Percentiles rank a stretch among this genome's conserved stretches.
Evolutionary conservation across 2,888 invertebrate species (phyloP).

Genomic region (Zaprionus lineosus): DNA sequence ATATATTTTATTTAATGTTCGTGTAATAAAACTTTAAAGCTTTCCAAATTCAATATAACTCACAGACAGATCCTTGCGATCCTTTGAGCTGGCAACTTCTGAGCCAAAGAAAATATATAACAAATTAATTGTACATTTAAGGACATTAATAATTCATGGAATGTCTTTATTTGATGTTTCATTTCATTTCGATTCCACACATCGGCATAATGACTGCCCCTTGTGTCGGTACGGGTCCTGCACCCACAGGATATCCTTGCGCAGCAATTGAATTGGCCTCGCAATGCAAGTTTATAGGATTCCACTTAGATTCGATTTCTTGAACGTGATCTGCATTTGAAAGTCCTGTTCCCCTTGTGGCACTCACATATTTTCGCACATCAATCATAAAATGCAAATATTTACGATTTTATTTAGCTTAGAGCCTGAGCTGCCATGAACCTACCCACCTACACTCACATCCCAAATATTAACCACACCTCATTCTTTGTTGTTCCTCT

Average conservation of each 20-base stretch:
- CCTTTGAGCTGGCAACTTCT: too few species aligned
- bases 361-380: constrained; percentile 52
- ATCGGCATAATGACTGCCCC: too few species aligned
- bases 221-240: too few species aligned
- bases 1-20: background rate
- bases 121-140: too few species aligned
- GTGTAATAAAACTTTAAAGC: background rate
- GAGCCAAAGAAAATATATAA: too few species aligned
- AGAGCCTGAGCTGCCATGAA: constrained; percentile 44
- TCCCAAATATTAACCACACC: background rate
- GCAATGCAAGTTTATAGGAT: constrained; percentile 15
- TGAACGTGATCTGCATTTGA: constrained; percentile 52
- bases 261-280: too few species aligned
- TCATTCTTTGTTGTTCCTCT: constrained; percentile 1
- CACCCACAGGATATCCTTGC: too few species aligned
- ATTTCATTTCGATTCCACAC: too few species aligned
- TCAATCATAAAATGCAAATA: constrained; percentile 80
- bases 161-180: too few species aligned
- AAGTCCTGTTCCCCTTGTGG: constrained; percentile 30
- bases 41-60: too few species aligned
- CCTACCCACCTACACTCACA: constrained; percentile 10
- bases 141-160: too few species aligned
- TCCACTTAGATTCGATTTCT: constrained; percentile 18
- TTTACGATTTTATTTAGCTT: constrained; percentile 70
- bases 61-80: too few species aligned